Evolutionary conservation across 2,888 invertebrate genomes (phyloP).

Genomic region (Amblyjoppa fuscipennis): DNA sequence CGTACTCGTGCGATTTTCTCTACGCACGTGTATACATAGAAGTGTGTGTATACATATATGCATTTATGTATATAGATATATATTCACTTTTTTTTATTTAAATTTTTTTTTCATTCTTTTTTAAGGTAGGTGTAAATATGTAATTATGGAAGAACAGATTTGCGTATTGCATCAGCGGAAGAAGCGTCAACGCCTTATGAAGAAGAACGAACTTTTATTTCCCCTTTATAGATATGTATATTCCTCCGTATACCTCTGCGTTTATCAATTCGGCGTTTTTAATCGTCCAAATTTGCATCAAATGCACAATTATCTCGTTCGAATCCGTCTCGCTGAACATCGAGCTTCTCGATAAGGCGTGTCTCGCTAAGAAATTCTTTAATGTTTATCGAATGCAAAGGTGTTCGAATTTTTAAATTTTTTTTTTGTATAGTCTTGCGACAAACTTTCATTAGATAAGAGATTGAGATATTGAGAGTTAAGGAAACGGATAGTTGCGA

Average conservation of each 20-base stretch:
- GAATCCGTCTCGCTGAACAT: constrained; percentile 18
- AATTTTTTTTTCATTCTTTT: constrained; percentile 37
- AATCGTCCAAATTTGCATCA: not conserved
- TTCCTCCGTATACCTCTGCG: constrained; percentile 41
- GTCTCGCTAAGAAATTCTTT: constrained; percentile 68
- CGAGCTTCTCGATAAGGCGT: constrained; percentile 72
- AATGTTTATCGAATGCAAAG: constrained; percentile 71
- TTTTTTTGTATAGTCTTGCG: constrained; percentile 31
- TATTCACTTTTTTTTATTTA: constrained; percentile 55
- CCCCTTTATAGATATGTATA: constrained; percentile 56
- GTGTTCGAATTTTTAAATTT: constrained; percentile 64
- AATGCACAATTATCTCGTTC: constrained; percentile 15
- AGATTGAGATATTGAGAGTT: constrained; percentile 24
- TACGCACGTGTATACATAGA: constrained; percentile 70
- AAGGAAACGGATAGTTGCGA: constrained; percentile 3
- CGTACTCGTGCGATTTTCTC: constrained; percentile 45
- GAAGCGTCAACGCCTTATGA: constrained; percentile 74
- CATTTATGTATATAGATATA: constrained; percentile 73
- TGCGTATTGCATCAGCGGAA: constrained; percentile 80
- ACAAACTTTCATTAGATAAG: constrained; percentile 29
- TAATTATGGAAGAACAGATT: constrained; percentile 83
- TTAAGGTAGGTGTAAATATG: constrained; percentile 70
- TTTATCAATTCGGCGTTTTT: constrained; percentile 53
- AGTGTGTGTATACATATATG: constrained; percentile 72
- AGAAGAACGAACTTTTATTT: constrained; percentile 52